A percentile compares a stretch with the other conserved stretches of the same genome.
These are phyloP conservation scores for Sarcophaga bullata DNA, from an alignment of 1,140 invertebrate species.

Conservation along the genomic window DNA sequence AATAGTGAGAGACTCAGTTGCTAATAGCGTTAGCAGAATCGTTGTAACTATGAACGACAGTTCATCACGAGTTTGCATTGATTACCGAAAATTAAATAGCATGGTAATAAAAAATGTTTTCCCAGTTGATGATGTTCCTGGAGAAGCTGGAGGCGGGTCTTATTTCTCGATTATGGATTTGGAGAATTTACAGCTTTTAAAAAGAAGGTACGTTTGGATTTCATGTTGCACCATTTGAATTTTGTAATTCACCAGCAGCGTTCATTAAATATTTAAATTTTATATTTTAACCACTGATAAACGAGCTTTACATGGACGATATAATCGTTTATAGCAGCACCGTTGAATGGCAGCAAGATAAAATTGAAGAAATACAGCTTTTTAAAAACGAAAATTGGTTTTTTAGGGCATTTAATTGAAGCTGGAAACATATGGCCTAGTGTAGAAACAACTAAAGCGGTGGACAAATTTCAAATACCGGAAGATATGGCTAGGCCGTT, in stretches of 20 bases:
- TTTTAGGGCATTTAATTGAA: conserved; percentile 48
- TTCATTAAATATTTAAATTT: not conserved
- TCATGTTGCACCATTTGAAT: conserved; percentile 63
- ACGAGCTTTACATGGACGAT: conserved; percentile 15
- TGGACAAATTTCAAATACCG: conserved; percentile 46
- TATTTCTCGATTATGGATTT: not conserved
- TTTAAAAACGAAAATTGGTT: conserved; percentile 45
- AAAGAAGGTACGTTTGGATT: conserved; percentile 64
- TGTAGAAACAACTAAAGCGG: conserved; percentile 42
- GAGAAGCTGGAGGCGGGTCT: no score
- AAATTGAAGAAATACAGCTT: conserved; percentile 52
- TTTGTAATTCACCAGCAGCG: conserved; percentile 23
- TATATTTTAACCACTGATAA: not conserved
- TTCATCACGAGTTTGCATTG: conserved; percentile 53
- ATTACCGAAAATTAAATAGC: conserved; percentile 59
- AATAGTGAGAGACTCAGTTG: not conserved
- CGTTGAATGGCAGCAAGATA: conserved; percentile 11
- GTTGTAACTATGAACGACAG: conserved; percentile 29
- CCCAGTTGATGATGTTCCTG: conserved; percentile 59
- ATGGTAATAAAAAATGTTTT: conserved; percentile 59
- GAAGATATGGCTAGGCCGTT: not conserved
- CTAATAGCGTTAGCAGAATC: not conserved
- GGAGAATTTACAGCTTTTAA: conserved; percentile 59
- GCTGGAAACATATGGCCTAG: conserved; percentile 46
- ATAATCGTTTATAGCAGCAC: not conserved